Evolutionary conservation across 2,113 vertebrate species (phyloP).

Genomic region (Pontoporia blainvillei): DNA sequence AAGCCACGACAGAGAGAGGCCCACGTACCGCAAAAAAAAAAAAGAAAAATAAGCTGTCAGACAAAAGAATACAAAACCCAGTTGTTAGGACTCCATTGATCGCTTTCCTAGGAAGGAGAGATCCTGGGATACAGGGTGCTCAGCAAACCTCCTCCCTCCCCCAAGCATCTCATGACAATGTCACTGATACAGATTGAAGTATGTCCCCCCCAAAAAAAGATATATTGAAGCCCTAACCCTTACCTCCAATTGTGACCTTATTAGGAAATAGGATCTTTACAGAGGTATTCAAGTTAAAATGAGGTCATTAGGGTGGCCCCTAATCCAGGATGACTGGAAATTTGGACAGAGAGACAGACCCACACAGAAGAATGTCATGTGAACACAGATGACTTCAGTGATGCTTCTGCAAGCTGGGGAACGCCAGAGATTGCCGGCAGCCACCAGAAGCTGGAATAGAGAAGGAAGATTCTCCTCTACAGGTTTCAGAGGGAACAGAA

Average conservation of each 20-base stretch:
- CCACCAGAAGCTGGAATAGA: too few relatives aligned
- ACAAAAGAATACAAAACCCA: not conserved
- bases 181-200: not conserved
- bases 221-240: not conserved
- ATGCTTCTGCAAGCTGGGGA: not conserved
- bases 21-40: too few relatives aligned
- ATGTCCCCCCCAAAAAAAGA: not conserved
- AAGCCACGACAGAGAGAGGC: too few relatives aligned
- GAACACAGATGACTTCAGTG: not conserved
- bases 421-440: too few relatives aligned
- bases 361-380: fast-evolving
- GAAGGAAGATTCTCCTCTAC: too few relatives aligned
- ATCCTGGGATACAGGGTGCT: fast-evolving
- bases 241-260: not conserved
- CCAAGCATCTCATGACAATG: not conserved
- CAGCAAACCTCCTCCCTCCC: not conserved
- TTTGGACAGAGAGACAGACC: not conserved
- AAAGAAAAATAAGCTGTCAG: not conserved
- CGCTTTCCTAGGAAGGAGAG: not conserved
- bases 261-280: not conserved
- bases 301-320: not conserved
- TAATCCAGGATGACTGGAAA: not conserved
- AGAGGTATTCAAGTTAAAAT: not conserved
- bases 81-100: not conserved
- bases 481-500: too few relatives aligned